A percentile compares a stretch with the other conserved stretches of the same genome.
These are phyloP conservation scores for Gadus macrocephalus DNA, from an alignment of 2,113 vertebrate species.

Conservation along the genomic window DNA sequence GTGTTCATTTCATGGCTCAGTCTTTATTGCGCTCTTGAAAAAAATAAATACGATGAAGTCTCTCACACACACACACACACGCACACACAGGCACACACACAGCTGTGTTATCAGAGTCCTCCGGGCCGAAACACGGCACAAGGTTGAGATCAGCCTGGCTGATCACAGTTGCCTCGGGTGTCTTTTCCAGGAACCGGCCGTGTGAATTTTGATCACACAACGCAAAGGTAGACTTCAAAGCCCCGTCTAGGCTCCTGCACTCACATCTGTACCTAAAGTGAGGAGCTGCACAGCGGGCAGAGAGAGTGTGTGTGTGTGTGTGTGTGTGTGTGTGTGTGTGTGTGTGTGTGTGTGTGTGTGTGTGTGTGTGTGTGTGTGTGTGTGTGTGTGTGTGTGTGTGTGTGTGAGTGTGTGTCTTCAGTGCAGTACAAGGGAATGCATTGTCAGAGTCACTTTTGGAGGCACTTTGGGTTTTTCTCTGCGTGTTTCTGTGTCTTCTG, in stretches of 20 bases:
- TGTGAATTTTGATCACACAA: constrained; percentile 42
- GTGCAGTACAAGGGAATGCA: neutral
- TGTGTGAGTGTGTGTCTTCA: too few species aligned
- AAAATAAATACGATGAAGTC: neutral
- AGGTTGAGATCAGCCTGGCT: constrained; percentile 33
- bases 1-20: constrained; percentile 1
- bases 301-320: too few species aligned
- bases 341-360: too few species aligned
- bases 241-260: constrained; percentile 20
- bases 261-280: constrained; percentile 20
- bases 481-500: neutral
- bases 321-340: too few species aligned
- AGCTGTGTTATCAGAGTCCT: constrained; percentile 25
- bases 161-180: constrained; percentile 48
- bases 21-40: constrained; percentile 5
- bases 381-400: too few species aligned
- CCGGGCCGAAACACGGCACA: constrained; percentile 14
- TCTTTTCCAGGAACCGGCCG: constrained; percentile 31
- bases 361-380: too few species aligned
- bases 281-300: neutral
- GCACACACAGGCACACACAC: constrained; percentile 15
- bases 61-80: constrained; percentile 6
- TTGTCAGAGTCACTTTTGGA: neutral
- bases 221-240: constrained; percentile 47
- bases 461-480: constrained; percentile 14